Conservation (phyloP, 1,140 invertebrate genomes). For the Diabrotica undecimpunctata region DNA sequence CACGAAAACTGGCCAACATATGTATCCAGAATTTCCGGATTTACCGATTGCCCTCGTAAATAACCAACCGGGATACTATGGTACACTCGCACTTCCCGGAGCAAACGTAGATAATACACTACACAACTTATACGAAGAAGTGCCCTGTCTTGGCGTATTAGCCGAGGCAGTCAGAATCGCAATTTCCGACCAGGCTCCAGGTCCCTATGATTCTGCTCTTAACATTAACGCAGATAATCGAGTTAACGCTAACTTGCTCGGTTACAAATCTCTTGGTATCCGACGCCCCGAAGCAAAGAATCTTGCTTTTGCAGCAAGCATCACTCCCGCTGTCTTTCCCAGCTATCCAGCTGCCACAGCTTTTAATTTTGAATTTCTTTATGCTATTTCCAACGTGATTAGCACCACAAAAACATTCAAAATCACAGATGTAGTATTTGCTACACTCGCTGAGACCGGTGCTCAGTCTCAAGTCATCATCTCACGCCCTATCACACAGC, state of each 20-base stretch:
- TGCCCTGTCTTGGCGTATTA: no score
- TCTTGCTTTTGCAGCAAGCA: not conserved
- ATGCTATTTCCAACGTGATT: constrained; percentile 6
- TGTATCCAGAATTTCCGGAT: constrained; percentile 8
- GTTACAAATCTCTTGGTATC: not conserved
- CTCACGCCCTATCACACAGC: not conserved
- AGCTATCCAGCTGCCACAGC: not conserved
- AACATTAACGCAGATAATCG: not conserved
- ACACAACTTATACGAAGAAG: constrained; percentile 22
- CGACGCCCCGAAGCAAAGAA: not conserved
- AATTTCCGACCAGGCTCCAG: not conserved
- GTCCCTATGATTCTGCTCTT: not conserved
- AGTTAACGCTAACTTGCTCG: not conserved
- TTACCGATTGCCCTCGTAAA: no score
- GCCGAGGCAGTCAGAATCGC: constrained; percentile 1
- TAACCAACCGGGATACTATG: constrained; percentile 10
- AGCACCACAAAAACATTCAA: not conserved
- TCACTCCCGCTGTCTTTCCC: not conserved
- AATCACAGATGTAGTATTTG: not conserved
- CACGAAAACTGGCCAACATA: not conserved
- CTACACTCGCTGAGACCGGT: not conserved
- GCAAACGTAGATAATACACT: constrained; percentile 8
- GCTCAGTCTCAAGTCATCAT: constrained; percentile 5
- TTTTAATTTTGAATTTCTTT: not conserved
- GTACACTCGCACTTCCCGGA: not conserved